Percentiles rank a stretch among this genome's conserved stretches.
Conservation (phyloP, 2,113 vertebrate species). For the Chamaea fasciata region DNA sequence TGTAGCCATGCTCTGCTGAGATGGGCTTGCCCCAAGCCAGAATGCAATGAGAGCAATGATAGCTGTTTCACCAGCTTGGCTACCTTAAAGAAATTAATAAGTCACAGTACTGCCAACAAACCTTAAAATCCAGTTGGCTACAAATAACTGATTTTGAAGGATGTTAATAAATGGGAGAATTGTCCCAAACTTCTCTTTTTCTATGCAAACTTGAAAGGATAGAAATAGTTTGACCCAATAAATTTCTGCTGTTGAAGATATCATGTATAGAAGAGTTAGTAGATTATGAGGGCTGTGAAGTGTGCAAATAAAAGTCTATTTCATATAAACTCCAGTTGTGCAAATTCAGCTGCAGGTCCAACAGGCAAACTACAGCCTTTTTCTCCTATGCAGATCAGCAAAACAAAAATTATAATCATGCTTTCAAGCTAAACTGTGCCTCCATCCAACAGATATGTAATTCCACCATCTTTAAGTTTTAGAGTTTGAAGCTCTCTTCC, state of each 20-base stretch:
- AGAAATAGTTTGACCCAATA: background rate
- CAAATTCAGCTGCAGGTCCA: background rate
- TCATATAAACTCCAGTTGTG: background rate
- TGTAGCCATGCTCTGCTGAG: rapidly evolving
- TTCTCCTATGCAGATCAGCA: background rate
- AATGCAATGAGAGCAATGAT: background rate
- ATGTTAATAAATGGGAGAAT: background rate
- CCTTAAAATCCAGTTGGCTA: background rate
- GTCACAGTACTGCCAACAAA: background rate
- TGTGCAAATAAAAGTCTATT: background rate
- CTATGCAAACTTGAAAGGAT: background rate
- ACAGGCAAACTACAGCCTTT: background rate
- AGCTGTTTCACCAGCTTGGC: background rate
- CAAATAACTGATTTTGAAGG: background rate
- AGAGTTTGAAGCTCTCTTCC: background rate
- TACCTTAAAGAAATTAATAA: background rate
- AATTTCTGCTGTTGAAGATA: background rate
- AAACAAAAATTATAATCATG: background rate
- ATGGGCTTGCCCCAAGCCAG: background rate
- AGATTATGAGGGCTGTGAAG: background rate
- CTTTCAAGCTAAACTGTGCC: background rate
- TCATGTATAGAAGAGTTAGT: background rate
- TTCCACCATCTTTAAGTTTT: background rate
- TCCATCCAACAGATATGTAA: background rate
- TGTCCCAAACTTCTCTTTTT: background rate